Conservation (phyloP, 2,113 vertebrate species). For the Lynx canadensis region DNA sequence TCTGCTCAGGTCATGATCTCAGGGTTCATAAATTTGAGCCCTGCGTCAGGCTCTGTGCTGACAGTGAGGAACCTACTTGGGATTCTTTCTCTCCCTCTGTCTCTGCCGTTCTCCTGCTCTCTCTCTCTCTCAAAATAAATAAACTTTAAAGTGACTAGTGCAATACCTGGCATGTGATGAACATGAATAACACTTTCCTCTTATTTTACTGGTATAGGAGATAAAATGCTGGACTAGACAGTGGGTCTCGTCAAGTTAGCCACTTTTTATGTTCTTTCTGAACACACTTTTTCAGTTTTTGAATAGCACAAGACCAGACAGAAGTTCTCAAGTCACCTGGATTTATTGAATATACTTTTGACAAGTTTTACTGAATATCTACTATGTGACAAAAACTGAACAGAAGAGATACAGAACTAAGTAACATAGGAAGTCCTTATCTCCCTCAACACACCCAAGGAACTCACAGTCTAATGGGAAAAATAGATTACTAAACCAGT, state of each 20-base stretch:
- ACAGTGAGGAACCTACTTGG: too few relatives aligned
- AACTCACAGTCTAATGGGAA: background rate
- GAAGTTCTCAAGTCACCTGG: background rate
- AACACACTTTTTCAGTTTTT: background rate
- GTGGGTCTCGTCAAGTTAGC: background rate
- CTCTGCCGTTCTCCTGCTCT: too few relatives aligned
- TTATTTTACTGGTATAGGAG: background rate
- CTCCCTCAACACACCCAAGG: background rate
- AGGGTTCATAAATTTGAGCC: too few relatives aligned
- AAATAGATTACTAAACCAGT: background rate
- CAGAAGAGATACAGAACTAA: background rate
- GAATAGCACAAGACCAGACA: background rate
- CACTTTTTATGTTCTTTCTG: conserved; percentile 26
- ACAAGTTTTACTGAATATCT: background rate
- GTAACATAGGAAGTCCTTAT: background rate
- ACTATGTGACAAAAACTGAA: background rate
- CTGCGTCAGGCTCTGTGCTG: too few relatives aligned
- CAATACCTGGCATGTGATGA: background rate
- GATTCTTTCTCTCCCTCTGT: too few relatives aligned
- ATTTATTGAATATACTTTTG: background rate
- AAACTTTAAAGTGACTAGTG: background rate
- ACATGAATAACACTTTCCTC: background rate
- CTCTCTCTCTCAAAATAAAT: too few relatives aligned
- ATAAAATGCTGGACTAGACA: background rate
- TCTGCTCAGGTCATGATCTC: too few relatives aligned